A percentile compares a stretch with the other conserved stretches of the same genome.
Evolutionary conservation across 2,113 vertebrate genomes (phyloP).

Genomic region (Pelusios castaneus): DNA sequence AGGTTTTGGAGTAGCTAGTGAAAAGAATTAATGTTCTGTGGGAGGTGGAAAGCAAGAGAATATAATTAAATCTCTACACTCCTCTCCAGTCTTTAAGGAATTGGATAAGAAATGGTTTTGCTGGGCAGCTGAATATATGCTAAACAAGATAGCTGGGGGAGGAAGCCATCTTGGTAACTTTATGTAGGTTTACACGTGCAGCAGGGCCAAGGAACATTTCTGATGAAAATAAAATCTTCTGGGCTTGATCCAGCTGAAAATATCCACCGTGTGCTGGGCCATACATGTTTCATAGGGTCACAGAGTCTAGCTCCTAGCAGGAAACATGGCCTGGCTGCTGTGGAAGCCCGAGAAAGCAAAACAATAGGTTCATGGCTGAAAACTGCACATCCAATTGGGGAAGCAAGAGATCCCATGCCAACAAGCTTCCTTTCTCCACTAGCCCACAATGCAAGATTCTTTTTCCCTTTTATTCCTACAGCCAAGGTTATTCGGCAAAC

Average conservation of each 20-base stretch:
- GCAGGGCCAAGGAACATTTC: slow-evolving; percentile 69
- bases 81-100: slow-evolving; percentile 59
- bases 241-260: slow-evolving; percentile 64
- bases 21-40: slow-evolving; percentile 68
- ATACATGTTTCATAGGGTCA: slow-evolving; percentile 64
- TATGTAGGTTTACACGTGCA: slow-evolving; percentile 54
- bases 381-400: neutral
- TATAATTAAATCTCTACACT: slow-evolving; percentile 73
- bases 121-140: slow-evolving; percentile 65
- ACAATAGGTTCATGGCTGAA: slow-evolving; percentile 37
- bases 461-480: neutral
- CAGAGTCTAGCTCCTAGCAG: slow-evolving; percentile 63
- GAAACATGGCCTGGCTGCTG: slow-evolving; percentile 26
- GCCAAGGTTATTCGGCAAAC: neutral
- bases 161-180: slow-evolving; percentile 71
- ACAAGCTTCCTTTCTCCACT: neutral
- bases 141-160: slow-evolving; percentile 67
- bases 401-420: neutral
- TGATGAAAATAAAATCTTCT: slow-evolving; percentile 74
- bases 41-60: slow-evolving; percentile 67
- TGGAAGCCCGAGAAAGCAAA: slow-evolving; percentile 51
- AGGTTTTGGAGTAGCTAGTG: slow-evolving; percentile 60
- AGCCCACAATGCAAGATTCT: fast-evolving
- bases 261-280: slow-evolving; percentile 55
- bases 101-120: slow-evolving; percentile 68